Evolutionary conservation across 2,797 vertebrate species (phyloP).

Genomic region (Myotis pilosus): DNA sequence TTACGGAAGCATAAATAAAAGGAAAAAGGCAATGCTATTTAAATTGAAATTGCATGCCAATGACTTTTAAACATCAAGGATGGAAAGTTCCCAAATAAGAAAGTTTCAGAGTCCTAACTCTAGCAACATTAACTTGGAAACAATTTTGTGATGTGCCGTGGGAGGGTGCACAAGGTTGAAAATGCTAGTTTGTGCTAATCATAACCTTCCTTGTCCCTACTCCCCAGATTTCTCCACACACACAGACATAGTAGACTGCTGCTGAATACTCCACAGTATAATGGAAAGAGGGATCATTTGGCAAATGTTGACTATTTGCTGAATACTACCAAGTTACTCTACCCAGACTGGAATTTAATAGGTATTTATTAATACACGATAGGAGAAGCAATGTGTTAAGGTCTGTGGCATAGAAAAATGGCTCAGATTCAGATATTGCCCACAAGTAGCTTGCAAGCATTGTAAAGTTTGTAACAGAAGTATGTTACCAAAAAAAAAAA

Average conservation of each 20-base stretch:
- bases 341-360: not conserved
- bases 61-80: not conserved
- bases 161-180: not conserved
- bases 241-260: not conserved
- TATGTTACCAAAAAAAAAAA: not conserved
- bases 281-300: not conserved
- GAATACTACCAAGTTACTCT: not conserved
- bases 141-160: not conserved
- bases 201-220: not conserved
- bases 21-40: constrained; percentile 14
- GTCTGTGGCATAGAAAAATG: not conserved
- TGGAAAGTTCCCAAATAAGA: constrained; percentile 13
- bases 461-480: not conserved
- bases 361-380: not conserved
- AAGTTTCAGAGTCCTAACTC: not conserved
- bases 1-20: constrained; percentile 49
- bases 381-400: not conserved
- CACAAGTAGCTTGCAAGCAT: not conserved
- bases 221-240: not conserved
- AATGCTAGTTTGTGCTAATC: not conserved
- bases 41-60: not conserved
- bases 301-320: not conserved
- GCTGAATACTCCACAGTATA: not conserved
- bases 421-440: not conserved
- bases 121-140: constrained; percentile 14